Evolutionary conservation across 1,140 invertebrate genomes (phyloP).

Genomic region (Varroa destructor): DNA sequence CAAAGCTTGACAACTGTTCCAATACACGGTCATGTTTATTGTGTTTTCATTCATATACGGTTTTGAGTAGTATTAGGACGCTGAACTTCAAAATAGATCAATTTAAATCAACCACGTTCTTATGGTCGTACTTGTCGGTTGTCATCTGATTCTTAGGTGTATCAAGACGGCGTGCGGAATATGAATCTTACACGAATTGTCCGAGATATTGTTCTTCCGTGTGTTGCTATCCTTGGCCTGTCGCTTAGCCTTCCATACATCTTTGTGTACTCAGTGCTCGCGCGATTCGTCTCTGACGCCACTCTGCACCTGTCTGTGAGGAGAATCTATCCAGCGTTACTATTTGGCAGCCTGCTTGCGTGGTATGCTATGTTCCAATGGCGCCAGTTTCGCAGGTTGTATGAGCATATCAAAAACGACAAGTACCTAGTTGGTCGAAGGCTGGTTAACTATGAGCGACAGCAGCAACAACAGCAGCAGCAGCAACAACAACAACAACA

Average conservation of each 20-base stretch:
- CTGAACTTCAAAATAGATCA: too few species aligned
- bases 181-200: constrained; percentile 80
- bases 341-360: constrained; percentile 44
- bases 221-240: constrained; percentile 70
- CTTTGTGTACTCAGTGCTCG: constrained; percentile 64
- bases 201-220: constrained; percentile 66
- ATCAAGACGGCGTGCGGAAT: constrained; percentile 73
- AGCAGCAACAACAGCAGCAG: constrained; percentile 16
- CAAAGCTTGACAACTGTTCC: too few species aligned
- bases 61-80: too few species aligned
- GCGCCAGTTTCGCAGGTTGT: constrained; percentile 78
- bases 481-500: background rate
- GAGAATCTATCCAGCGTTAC: constrained; percentile 76
- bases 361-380: constrained; percentile 59
- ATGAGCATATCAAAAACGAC: constrained; percentile 97
- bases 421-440: constrained; percentile 91
- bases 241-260: constrained; percentile 78
- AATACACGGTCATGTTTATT: too few species aligned
- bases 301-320: constrained; percentile 62
- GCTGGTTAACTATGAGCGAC: constrained; percentile 77
- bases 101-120: too few species aligned
- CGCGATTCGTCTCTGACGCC: constrained; percentile 57
- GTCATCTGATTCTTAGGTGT: constrained; percentile 42
- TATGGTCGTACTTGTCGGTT: too few species aligned
- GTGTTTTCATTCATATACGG: too few species aligned